phyloP scores from a whole-genome alignment of 2,888 invertebrate genomes.

The Pyrrhosoma nymphula region DNA sequence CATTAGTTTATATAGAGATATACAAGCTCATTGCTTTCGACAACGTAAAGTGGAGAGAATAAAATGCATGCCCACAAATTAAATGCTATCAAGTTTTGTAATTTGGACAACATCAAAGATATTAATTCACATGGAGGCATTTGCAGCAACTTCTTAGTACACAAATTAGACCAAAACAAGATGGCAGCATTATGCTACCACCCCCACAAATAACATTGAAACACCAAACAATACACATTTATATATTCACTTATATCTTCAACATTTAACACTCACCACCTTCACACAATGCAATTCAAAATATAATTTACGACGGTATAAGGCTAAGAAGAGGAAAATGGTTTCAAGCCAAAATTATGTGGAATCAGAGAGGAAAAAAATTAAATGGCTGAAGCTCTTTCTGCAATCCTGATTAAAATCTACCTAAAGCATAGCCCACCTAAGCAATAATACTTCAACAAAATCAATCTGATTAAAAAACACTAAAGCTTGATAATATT shows the following conservation, averaged over 20 bases:
- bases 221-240: not conserved
- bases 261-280: not conserved
- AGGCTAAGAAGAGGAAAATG: not conserved
- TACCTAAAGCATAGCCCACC: conserved; percentile 14
- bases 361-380: not conserved
- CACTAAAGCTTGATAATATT: not conserved
- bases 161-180: not conserved
- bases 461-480: not conserved
- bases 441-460: conserved; percentile 15
- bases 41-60: not conserved
- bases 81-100: not conserved
- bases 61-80: conserved; percentile 17
- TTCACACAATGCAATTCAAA: not conserved
- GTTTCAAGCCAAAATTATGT: not conserved
- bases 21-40: not conserved
- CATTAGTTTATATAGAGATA: conserved; percentile 5
- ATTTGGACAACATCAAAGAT: conserved; percentile 21
- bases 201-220: not conserved
- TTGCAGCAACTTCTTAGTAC: not conserved
- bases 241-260: not conserved
- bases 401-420: not conserved
- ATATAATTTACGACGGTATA: not conserved
- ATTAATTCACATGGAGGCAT: conserved; percentile 17
- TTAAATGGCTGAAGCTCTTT: not conserved
- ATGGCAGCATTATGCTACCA: not conserved